A percentile compares a stretch with the other conserved stretches of the same genome.
These are phyloP conservation scores for Leptothorax acervorum DNA, from an alignment of 2,888 invertebrate species.

Conservation along the genomic window DNA sequence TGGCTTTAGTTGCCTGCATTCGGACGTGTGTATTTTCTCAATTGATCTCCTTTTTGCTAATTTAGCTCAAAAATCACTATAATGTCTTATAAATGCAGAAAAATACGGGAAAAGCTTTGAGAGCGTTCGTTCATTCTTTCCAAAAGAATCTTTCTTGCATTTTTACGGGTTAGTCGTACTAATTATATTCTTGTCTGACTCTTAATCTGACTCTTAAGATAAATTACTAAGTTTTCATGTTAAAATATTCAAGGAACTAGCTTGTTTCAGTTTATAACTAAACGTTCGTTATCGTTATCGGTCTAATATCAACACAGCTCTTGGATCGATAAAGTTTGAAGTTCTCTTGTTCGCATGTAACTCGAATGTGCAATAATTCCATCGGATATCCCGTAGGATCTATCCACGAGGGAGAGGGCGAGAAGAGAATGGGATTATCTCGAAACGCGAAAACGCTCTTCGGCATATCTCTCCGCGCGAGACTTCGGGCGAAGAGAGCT, in stretches of 20 bases:
- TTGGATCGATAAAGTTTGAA: conserved; percentile 42
- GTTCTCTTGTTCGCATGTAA: conserved; percentile 33
- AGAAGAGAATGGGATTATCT: conserved; percentile 80
- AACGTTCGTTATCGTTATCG: conserved; percentile 21
- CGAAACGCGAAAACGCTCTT: conserved; percentile 85
- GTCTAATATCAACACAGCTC: conserved; percentile 17
- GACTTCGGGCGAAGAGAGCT: conserved; percentile 60
- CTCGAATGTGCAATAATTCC: conserved; percentile 70
- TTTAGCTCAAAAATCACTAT: not conserved
- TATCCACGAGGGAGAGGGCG: conserved; percentile 56
- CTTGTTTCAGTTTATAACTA: conserved; percentile 23
- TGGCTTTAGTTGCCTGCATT: not conserved
- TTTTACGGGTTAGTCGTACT: not conserved
- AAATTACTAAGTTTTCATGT: not conserved
- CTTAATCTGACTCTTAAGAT: not conserved
- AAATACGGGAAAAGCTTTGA: not conserved
- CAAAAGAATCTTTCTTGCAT: not conserved
- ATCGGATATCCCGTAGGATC: conserved; percentile 65
- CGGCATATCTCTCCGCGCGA: conserved; percentile 81
- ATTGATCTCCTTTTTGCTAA: not conserved
- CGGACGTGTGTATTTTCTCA: not conserved
- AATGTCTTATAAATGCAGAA: not conserved
- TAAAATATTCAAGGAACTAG: not conserved
- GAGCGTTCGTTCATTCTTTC: not conserved
- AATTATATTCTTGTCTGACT: not conserved